phyloP scores from a whole-genome alignment of 2,888 invertebrate genomes.

The Lepidocyrtinus sp. region DNA sequence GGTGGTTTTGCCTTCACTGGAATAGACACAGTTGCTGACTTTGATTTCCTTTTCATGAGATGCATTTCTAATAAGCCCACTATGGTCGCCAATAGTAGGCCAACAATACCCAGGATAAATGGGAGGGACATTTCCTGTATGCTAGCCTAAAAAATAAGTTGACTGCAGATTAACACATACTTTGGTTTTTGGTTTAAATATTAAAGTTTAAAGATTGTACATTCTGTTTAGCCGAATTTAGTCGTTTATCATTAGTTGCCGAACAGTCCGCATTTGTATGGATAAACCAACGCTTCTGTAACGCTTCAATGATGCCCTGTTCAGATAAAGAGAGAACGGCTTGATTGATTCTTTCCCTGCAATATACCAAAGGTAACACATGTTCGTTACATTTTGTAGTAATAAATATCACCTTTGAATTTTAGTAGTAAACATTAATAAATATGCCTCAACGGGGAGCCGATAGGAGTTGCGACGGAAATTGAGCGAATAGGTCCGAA shows the following conservation, averaged over 20 bases:
- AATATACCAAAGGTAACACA: too few relatives aligned
- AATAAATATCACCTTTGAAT: too few relatives aligned
- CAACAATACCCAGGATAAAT: conserved; percentile 29
- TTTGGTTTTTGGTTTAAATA: too few relatives aligned
- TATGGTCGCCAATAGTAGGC: conserved; percentile 24
- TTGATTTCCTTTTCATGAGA: conserved; percentile 1
- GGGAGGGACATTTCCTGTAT: conserved; percentile 31
- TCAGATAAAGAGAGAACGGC: conserved; percentile 40
- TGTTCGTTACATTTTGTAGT: too few relatives aligned
- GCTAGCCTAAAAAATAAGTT: conserved; percentile 27
- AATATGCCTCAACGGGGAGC: conserved; percentile 32
- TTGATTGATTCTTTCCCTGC: conserved; percentile 41
- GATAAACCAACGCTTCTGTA: conserved; percentile 29
- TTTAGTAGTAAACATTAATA: too few relatives aligned
- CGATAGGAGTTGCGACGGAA: conserved; percentile 35
- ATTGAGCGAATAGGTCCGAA: conserved; percentile 28
- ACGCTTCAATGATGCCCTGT: conserved; percentile 32
- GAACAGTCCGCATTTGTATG: background rate
- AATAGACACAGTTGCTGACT: background rate
- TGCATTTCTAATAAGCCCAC: conserved; percentile 28
- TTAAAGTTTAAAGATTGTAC: too few relatives aligned
- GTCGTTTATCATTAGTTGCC: background rate
- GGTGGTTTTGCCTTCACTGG: conserved; percentile 30
- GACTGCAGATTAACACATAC: too few relatives aligned
- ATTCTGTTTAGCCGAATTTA: background rate